These are phyloP conservation scores for Theocolax elegans DNA, from an alignment of 1,140 invertebrate species.

Conservation along the genomic window DNA sequence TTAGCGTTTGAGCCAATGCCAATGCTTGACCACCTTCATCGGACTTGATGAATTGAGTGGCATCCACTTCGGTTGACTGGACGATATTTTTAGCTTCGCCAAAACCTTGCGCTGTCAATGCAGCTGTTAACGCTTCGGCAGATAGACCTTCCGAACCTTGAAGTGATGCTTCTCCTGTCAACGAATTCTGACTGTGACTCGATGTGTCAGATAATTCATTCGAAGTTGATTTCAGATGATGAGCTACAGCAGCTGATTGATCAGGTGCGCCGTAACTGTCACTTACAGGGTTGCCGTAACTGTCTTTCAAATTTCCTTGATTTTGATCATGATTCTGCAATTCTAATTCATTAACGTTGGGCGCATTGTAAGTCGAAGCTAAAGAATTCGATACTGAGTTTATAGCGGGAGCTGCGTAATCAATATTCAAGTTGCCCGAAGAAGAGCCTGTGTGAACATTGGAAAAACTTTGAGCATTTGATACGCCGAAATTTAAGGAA, in stretches of 20 bases:
- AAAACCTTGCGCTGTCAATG: slow-evolving; percentile 52
- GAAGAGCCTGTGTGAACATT: neutral
- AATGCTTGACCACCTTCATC: slow-evolving; percentile 55
- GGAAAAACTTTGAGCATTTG: slow-evolving; percentile 28
- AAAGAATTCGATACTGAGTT: slow-evolving; percentile 31
- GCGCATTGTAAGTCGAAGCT: slow-evolving; percentile 38
- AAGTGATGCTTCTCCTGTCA: slow-evolving; percentile 18
- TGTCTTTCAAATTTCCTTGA: slow-evolving; percentile 55
- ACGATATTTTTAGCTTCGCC: slow-evolving; percentile 48
- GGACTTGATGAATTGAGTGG: slow-evolving; percentile 55
- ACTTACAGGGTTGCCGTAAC: slow-evolving; percentile 59
- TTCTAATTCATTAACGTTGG: slow-evolving; percentile 55
- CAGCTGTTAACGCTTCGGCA: slow-evolving; percentile 49
- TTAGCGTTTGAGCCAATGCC: slow-evolving; percentile 51
- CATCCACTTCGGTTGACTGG: slow-evolving; percentile 49
- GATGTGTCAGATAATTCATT: slow-evolving; percentile 31
- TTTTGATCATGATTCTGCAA: slow-evolving; percentile 51
- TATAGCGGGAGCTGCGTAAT: slow-evolving; percentile 10
- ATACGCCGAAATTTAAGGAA: slow-evolving; percentile 7
- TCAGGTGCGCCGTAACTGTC: slow-evolving; percentile 46
- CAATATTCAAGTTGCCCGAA: neutral
- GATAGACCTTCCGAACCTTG: slow-evolving; percentile 38
- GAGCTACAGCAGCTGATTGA: slow-evolving; percentile 41
- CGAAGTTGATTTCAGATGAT: slow-evolving; percentile 31
- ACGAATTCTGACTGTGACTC: slow-evolving; percentile 38